Conservation (phyloP, 2,888 invertebrate genomes). For the Seira ritae region DNA sequence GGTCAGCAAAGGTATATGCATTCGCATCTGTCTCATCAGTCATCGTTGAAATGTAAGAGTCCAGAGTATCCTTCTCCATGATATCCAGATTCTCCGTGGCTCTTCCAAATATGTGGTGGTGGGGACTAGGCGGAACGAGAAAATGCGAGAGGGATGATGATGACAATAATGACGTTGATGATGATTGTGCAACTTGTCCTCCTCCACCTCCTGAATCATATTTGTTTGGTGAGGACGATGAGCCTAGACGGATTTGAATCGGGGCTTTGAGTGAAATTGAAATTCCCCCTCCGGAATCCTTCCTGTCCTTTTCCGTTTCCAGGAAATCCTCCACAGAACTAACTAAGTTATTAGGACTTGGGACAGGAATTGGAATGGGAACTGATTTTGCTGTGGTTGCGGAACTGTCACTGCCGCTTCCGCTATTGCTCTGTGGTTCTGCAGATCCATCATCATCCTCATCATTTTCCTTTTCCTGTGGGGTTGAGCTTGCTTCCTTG, state of each 20-base stretch:
- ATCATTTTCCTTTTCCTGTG: neutral
- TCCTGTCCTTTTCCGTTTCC: constrained; percentile 38
- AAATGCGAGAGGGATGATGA: neutral
- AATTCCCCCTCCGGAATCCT: constrained; percentile 20
- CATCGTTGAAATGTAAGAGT: constrained; percentile 69
- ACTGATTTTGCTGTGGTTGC: neutral
- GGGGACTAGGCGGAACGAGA: neutral
- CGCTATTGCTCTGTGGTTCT: constrained; percentile 11
- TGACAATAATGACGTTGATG: no score
- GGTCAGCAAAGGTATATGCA: constrained; percentile 71
- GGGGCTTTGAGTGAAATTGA: constrained; percentile 44
- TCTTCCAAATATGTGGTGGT: constrained; percentile 43
- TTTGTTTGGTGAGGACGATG: no score
- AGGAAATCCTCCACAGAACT: constrained; percentile 49
- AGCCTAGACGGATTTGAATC: constrained; percentile 43
- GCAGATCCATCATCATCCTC: constrained; percentile 13
- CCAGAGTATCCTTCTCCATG: constrained; percentile 64
- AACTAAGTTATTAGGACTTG: constrained; percentile 40
- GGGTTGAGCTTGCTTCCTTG: no score
- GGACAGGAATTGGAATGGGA: no score
- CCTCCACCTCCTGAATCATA: no score
- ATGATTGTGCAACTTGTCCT: neutral
- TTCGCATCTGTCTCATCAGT: constrained; percentile 71
- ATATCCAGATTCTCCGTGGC: constrained; percentile 33
- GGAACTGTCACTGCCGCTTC: neutral